phyloP scores from a whole-genome alignment of 1,140 invertebrate genomes.

The Caenorhabditis tropicalis region DNA sequence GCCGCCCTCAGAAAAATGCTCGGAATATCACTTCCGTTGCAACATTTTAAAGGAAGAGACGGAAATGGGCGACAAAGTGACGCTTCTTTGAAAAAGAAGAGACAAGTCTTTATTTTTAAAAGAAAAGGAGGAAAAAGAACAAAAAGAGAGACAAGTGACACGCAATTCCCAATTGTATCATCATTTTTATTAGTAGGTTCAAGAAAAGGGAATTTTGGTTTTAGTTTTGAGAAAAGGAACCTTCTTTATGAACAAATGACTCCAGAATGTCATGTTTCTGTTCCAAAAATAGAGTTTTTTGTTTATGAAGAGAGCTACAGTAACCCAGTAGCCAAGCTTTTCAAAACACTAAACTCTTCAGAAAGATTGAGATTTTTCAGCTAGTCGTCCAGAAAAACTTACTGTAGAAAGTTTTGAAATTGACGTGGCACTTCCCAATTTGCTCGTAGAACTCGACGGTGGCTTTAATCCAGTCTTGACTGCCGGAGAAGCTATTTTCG shows the following conservation, averaged over 20 bases:
- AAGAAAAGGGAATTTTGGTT: neutral
- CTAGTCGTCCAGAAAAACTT: neutral
- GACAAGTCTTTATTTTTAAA: neutral
- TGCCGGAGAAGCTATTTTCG: neutral
- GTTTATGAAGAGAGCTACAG: too few relatives aligned
- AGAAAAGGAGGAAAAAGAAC: neutral
- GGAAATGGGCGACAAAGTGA: neutral
- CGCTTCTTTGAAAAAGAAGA: neutral
- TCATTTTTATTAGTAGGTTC: constrained; percentile 41
- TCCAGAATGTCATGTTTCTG: neutral
- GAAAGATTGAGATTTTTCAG: too few relatives aligned
- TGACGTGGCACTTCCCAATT: constrained; percentile 18
- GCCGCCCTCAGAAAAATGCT: constrained; percentile 1
- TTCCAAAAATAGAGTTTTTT: neutral
- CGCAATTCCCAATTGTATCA: constrained; percentile 35
- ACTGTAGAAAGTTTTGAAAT: constrained; percentile 1
- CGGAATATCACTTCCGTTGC: constrained; percentile 39
- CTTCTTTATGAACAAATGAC: neutral
- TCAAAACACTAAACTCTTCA: too few relatives aligned
- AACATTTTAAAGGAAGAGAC: neutral
- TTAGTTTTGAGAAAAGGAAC: neutral
- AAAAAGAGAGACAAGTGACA: neutral
- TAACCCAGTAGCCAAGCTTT: too few relatives aligned
- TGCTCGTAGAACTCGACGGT: neutral
- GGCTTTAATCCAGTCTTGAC: constrained; percentile 7